phyloP scores from a whole-genome alignment of 2,113 vertebrate genomes.

The Seriola dumerili region DNA sequence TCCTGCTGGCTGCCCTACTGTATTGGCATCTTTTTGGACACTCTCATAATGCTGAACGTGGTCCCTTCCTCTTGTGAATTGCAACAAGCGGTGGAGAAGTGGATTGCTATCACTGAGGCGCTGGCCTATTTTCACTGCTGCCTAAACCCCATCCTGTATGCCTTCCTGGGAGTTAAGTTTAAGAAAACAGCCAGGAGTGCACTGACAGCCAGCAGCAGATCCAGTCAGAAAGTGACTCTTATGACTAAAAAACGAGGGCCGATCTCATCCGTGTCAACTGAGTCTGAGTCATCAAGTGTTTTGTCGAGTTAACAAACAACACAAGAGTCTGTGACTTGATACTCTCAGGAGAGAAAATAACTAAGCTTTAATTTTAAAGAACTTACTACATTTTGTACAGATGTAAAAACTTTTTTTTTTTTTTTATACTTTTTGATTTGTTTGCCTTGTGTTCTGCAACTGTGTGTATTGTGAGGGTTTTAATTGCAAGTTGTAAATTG shows the following conservation, averaged over 20 bases:
- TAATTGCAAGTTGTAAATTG: constrained; percentile 44
- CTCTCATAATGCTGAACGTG: constrained; percentile 87
- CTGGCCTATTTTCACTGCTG: constrained; percentile 98
- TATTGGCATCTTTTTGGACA: constrained; percentile 91
- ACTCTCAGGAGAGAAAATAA: constrained; percentile 35
- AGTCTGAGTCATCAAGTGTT: constrained; percentile 98
- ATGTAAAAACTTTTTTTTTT: constrained; percentile 82
- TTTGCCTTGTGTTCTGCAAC: constrained; percentile 77
- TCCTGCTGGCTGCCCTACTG: constrained; percentile 97
- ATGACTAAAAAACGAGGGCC: constrained; percentile 91
- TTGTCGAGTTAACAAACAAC: constrained; percentile 91
- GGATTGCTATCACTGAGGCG: constrained; percentile 94
- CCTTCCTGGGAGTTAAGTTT: constrained; percentile 97
- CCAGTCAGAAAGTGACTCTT: constrained; percentile 92
- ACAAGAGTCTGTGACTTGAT: constrained; percentile 33
- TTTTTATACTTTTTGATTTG: constrained; percentile 72
- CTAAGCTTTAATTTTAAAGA: constrained; percentile 65
- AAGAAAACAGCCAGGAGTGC: constrained; percentile 93
- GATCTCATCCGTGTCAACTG: constrained; percentile 96
- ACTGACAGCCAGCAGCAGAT: constrained; percentile 90
- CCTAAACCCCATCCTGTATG: constrained; percentile 97
- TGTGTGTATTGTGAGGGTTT: constrained; percentile 85
- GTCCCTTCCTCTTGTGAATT: constrained; percentile 86
- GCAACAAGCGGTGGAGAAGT: constrained; percentile 88
- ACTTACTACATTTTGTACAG: constrained; percentile 84